phyloP scores from a whole-genome alignment of 2,888 invertebrate species.

The Caenorhabditis angaria region DNA sequence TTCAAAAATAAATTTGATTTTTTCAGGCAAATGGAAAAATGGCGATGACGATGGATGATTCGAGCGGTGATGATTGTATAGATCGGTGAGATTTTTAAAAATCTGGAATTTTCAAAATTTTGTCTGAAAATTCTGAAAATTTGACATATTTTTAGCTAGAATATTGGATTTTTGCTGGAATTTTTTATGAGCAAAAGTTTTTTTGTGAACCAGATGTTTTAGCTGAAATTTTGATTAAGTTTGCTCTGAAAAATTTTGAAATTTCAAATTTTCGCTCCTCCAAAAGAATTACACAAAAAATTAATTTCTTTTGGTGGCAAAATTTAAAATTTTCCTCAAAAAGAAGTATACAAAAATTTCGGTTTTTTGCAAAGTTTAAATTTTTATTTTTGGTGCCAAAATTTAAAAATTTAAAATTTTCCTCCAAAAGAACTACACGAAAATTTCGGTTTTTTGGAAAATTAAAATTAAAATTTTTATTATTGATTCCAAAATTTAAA shows the following conservation, averaged over 20 bases:
- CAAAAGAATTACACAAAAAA: not conserved
- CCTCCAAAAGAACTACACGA: not conserved
- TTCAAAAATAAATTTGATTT: not conserved
- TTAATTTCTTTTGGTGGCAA: not conserved
- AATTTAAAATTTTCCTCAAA: not conserved
- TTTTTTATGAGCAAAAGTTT: not conserved
- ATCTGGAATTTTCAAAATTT: not conserved
- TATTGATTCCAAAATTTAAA: not conserved
- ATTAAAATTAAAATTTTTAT: not conserved
- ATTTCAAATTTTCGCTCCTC: not conserved
- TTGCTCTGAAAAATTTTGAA: not conserved
- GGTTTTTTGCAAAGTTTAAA: not conserved
- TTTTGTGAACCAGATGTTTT: not conserved
- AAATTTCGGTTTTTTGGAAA: not conserved
- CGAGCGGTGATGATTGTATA: slow-evolving; percentile 38
- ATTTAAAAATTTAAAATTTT: not conserved
- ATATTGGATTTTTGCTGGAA: not conserved
- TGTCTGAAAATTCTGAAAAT: not conserved
- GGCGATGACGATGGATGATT: slow-evolving; percentile 29
- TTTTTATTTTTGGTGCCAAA: not conserved
- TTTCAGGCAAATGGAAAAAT: slow-evolving; percentile 41
- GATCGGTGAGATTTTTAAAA: slow-evolving; percentile 24
- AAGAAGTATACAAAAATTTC: too few species aligned
- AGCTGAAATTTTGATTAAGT: too few species aligned
- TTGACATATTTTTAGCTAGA: not conserved